Conservation (phyloP, 2,113 vertebrate species). For the Pardalotus punctatus region DNA sequence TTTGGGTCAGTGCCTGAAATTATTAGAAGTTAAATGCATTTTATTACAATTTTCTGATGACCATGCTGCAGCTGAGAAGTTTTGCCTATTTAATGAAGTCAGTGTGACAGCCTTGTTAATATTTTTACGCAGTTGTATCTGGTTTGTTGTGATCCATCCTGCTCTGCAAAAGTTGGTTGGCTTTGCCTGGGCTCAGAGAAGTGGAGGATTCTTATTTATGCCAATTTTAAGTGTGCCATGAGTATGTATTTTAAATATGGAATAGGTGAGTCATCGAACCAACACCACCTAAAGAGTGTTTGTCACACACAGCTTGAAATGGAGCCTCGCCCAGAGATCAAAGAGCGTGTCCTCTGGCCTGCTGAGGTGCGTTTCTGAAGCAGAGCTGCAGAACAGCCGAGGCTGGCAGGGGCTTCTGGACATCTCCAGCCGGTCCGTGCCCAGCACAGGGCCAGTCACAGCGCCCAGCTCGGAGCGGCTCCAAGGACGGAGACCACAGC, state of each 20-base stretch:
- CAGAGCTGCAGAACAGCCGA: fast-evolving
- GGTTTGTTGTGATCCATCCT: background rate
- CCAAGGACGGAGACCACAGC: background rate
- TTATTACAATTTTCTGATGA: background rate
- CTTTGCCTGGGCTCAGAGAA: background rate
- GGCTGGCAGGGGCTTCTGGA: background rate
- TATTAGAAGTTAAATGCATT: background rate
- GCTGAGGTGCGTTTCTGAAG: background rate
- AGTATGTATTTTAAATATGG: background rate
- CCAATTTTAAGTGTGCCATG: background rate
- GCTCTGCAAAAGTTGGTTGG: background rate
- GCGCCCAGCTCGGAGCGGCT: background rate
- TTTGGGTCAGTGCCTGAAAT: background rate
- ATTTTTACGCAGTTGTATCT: background rate
- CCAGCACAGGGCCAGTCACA: background rate
- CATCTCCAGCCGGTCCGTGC: fast-evolving
- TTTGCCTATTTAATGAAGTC: background rate
- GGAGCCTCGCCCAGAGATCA: background rate
- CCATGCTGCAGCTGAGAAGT: background rate
- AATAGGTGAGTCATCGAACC: background rate
- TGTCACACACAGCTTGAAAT: background rate
- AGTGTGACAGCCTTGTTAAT: background rate
- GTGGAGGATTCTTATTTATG: background rate
- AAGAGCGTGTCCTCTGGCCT: background rate
- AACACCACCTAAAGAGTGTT: background rate